These are phyloP conservation scores for Caloenas nicobarica DNA, from an alignment of 2,113 vertebrate species.

Conservation along the genomic window DNA sequence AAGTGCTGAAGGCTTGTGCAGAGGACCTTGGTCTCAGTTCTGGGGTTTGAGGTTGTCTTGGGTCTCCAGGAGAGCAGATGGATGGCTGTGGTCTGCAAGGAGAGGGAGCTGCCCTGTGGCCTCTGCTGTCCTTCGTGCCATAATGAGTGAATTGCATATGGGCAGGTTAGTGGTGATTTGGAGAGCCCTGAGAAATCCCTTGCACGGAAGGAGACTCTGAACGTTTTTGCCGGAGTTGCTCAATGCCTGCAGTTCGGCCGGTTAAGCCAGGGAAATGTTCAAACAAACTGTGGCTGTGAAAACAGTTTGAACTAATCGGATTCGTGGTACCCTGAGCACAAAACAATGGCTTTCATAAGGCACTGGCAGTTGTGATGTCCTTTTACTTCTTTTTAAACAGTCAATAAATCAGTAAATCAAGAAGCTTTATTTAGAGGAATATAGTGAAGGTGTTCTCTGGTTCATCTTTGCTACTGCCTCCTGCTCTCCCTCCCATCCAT, in stretches of 20 bases:
- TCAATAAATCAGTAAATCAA: not conserved
- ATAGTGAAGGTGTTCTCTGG: not conserved
- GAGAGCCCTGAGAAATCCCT: not conserved
- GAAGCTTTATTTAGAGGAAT: not conserved
- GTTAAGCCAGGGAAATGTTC: not conserved
- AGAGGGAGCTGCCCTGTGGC: not conserved
- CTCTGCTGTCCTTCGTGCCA: not conserved
- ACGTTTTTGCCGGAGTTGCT: not conserved
- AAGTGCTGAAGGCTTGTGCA: not conserved
- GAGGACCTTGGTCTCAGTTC: not conserved
- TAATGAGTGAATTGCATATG: not conserved
- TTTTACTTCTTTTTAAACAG: slow-evolving; percentile 1
- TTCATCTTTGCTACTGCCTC: not conserved
- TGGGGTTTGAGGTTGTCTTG: not conserved
- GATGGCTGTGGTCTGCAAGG: not conserved
- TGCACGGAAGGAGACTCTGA: not conserved
- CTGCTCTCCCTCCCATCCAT: not conserved
- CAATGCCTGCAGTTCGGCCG: not conserved
- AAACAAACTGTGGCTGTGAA: not conserved
- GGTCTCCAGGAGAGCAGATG: not conserved
- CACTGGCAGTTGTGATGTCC: not conserved
- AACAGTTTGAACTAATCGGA: not conserved
- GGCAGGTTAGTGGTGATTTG: rapidly evolving
- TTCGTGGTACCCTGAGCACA: not conserved
- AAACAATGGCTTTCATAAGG: not conserved